These are phyloP conservation scores for Nyctibius bracteatus DNA, from an alignment of 2,113 vertebrate species.

Conservation along the genomic window DNA sequence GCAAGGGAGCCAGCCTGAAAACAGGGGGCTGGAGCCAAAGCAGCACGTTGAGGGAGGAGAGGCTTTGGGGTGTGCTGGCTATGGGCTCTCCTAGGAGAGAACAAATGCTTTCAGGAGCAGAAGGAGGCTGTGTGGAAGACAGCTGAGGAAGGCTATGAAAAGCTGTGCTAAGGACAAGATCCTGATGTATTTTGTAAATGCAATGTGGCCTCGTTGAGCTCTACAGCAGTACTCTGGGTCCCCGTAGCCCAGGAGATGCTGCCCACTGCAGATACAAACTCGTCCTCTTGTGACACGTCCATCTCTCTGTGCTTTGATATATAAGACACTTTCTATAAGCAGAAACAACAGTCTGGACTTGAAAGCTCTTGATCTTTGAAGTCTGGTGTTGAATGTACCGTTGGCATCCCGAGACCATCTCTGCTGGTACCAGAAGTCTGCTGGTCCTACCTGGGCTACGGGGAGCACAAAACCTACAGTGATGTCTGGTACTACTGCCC, in stretches of 20 bases:
- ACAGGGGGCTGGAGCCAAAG: background rate
- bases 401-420: accelerated
- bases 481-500: background rate
- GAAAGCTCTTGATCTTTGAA: background rate
- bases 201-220: accelerated
- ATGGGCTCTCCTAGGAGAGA: background rate
- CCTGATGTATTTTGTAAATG: background rate
- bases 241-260: background rate
- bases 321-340: background rate
- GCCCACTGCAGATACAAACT: background rate
- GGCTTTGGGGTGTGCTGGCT: background rate
- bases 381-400: background rate
- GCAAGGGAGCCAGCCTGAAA: background rate
- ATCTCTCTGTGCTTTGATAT: background rate
- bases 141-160: background rate
- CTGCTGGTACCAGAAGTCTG: background rate
- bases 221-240: background rate
- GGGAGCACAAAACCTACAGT: background rate
- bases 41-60: background rate
- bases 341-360: background rate
- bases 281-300: accelerated
- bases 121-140: background rate
- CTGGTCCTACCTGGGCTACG: background rate
- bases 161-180: background rate
- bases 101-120: background rate